Base-by-base conservation (phyloP, 2,888 invertebrate species). In the Molorchus minor region DNA sequence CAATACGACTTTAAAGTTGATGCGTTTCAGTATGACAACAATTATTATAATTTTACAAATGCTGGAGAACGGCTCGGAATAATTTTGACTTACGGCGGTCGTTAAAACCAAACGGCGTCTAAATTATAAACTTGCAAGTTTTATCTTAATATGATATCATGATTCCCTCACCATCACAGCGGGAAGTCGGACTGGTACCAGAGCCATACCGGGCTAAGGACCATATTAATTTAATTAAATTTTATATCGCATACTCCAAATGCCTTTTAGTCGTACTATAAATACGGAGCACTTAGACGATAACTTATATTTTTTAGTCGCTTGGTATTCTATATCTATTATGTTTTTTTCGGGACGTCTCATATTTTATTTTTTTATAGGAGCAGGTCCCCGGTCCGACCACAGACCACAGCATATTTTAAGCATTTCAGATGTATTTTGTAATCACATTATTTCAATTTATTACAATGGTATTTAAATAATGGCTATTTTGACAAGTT, bases 191-290 rank as follows among this genome's bases (percentile, higher is more conserved):
- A 73, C 75, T 75, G 71, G 75, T 72, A 73, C 71, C 61, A 68
- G 64, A 61, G 65, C 66, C 67, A 67, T 64, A 55, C 62, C 61
- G 40, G 56, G 36, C 41, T 41, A 66, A 69, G 72, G 71, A 67
- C 72, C 73, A 73, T 78, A 79, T 78, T 79, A 78, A 77, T 79
- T 79, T 77, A 79, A 79, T 79, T 79, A 77, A 77, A 79, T 77
- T 78, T 78, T 78, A 78, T 77, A 77, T 78, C 75, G 77, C 77
- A 77, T 79, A 74, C 74, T 71, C 77, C 65, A 73, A 73, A 78
- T 77, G 72, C 68, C 74, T 72, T 65, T 65, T 64, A 68, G 74
- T 72, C 71, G 70, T 72, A 69, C 70, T 71, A 76, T 74, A 74
- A 75, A 76, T 74, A 74, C 74, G 61, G 66, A 63, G 66, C 70